These are phyloP conservation scores for Oophaga sylvatica DNA, from an alignment of 2,797 vertebrate species.

Conservation along the genomic window DNA sequence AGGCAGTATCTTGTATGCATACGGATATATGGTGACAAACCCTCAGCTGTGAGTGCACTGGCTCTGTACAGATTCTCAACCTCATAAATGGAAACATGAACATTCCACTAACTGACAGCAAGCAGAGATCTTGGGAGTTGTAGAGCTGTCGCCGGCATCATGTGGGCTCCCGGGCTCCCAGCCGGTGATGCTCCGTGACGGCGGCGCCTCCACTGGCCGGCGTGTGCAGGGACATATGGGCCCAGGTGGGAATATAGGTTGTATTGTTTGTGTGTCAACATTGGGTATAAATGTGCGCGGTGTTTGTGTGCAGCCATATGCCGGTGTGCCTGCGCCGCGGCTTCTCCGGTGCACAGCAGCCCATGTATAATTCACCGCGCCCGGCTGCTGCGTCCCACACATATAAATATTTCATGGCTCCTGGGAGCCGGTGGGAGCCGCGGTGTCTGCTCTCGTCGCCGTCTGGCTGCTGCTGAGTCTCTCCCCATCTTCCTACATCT, in stretches of 20 bases:
- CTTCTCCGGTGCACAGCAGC: neutral
- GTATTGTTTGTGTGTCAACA: neutral
- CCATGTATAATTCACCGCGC: conserved; percentile 62
- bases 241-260: conserved; percentile 30
- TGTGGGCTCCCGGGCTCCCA: neutral
- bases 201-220: conserved; percentile 5
- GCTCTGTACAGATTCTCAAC: neutral
- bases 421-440: neutral
- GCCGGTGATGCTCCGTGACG: neutral
- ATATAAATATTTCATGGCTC: conserved; percentile 64
- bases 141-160: neutral
- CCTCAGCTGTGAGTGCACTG: neutral
- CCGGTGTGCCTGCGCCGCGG: neutral
- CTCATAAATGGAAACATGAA: neutral
- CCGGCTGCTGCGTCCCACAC: conserved; percentile 49
- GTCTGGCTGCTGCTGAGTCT: conserved; percentile 31
- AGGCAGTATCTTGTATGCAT: no score
- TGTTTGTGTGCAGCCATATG: conserved; percentile 24
- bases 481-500: neutral
- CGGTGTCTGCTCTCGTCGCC: conserved; percentile 4
- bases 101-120: neutral
- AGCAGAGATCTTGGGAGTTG: neutral
- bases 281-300: conserved; percentile 23
- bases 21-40: neutral
- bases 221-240: conserved; percentile 32